Percentiles rank a stretch among this genome's conserved stretches.
These are phyloP conservation scores for Hybos culiciformis DNA, from an alignment of 2,888 invertebrate genomes.

Conservation along the genomic window DNA sequence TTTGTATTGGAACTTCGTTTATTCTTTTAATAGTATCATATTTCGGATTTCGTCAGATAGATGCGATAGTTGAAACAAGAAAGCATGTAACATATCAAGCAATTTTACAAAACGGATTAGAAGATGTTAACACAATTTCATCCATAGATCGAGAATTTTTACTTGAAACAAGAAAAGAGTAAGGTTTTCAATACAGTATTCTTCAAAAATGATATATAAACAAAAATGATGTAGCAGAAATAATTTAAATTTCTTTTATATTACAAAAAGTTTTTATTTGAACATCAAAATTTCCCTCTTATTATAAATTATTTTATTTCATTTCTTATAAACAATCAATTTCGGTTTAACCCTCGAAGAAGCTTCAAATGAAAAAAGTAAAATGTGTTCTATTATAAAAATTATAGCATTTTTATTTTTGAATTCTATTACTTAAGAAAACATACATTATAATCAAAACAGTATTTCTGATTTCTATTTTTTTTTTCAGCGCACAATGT, in stretches of 20 bases:
- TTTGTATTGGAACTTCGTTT: conserved; percentile 24
- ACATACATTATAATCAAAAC: neutral
- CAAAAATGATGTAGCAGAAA: too few relatives aligned
- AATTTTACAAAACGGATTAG: conserved; percentile 6
- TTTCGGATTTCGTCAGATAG: conserved; percentile 30
- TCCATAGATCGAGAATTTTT: conserved; percentile 22
- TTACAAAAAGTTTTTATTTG: too few relatives aligned
- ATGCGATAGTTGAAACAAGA: conserved; percentile 15
- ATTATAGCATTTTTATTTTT: neutral
- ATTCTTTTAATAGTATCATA: conserved; percentile 25
- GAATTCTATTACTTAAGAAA: neutral
- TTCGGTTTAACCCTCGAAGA: too few relatives aligned
- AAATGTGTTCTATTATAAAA: neutral
- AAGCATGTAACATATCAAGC: conserved; percentile 12
- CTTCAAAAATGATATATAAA: too few relatives aligned
- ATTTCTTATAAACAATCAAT: too few relatives aligned
- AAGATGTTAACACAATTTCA: conserved; percentile 1
- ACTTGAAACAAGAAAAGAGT: conserved; percentile 30
- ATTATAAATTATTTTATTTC: too few relatives aligned
- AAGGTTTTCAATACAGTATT: too few relatives aligned
- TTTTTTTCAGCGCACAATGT: conserved; percentile 27
- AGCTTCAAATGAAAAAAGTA: neutral
- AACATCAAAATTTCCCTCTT: too few relatives aligned
- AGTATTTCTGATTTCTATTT: neutral
- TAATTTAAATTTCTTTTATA: too few relatives aligned